Conservation (phyloP, 2,888 invertebrate genomes). For the Hirtodrosophila trivittata region DNA sequence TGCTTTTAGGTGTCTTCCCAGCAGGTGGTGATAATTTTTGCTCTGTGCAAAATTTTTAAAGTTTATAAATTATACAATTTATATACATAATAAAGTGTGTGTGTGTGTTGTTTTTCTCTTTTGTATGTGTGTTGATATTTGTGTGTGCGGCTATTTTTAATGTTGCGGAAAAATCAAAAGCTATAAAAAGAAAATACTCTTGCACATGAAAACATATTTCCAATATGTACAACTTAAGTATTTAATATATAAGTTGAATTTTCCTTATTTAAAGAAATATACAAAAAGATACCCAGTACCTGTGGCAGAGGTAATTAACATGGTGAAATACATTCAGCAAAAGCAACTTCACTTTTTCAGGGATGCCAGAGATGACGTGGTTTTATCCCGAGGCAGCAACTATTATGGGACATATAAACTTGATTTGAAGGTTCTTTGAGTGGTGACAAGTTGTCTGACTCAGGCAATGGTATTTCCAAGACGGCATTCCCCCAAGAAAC, state of each 20-base stretch:
- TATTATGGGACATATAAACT: too few species aligned
- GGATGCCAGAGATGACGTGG: too few species aligned
- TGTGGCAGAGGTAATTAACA: not conserved
- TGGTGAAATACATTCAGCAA: too few species aligned
- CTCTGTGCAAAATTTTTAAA: conserved; percentile 53
- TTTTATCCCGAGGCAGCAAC: too few species aligned
- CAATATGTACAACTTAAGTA: not conserved
- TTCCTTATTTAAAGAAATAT: not conserved
- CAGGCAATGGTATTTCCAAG: not conserved
- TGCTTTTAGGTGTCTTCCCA: conserved; percentile 16
- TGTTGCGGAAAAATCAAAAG: conserved; percentile 54
- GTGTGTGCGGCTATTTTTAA: conserved; percentile 44
- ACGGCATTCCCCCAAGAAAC: not conserved
- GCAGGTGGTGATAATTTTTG: conserved; percentile 64
- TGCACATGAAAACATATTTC: conserved; percentile 1
- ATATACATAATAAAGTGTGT: conserved; percentile 35
- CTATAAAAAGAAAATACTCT: conserved; percentile 49
- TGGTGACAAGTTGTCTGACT: not conserved
- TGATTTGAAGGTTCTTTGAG: not conserved
- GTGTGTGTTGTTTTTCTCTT: conserved; percentile 29
- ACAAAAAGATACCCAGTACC: not conserved
- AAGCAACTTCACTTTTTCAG: too few species aligned
- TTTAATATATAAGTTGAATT: not conserved
- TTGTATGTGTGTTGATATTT: conserved; percentile 22
- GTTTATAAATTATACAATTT: conserved; percentile 63